Evolutionary conservation across 2,888 invertebrate genomes (phyloP).

Genomic region (Junonia oenone): DNA sequence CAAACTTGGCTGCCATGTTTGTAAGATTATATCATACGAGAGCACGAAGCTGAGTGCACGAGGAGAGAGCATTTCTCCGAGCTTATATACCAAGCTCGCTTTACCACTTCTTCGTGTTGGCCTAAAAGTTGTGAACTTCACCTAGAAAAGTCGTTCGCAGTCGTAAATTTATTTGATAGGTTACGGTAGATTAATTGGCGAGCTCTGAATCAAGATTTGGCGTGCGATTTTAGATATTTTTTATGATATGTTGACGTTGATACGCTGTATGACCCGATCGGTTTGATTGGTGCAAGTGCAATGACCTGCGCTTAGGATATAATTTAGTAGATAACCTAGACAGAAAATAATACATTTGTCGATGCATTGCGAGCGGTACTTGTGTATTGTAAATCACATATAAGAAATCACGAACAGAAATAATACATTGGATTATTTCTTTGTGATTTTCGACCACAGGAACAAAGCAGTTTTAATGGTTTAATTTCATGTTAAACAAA

Average conservation of each 20-base stretch:
- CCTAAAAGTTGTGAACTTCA: conserved; percentile 64
- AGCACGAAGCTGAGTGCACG: conserved; percentile 62
- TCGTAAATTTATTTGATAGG: conserved; percentile 61
- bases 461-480: too few species aligned
- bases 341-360: background rate
- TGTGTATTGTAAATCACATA: background rate
- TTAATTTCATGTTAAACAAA: background rate
- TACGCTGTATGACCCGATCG: conserved; percentile 16
- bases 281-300: conserved; percentile 30
- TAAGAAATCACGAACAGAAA: background rate
- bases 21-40: conserved; percentile 37
- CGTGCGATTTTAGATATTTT: conserved; percentile 23
- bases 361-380: background rate
- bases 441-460: too few species aligned
- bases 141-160: conserved; percentile 53
- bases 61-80: conserved; percentile 74
- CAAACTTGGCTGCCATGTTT: conserved; percentile 61
- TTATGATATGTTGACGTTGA: conserved; percentile 27
- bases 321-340: conserved; percentile 1
- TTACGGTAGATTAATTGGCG: conserved; percentile 59
- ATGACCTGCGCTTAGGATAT: conserved; percentile 34
- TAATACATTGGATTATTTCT: background rate
- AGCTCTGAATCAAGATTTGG: conserved; percentile 32
- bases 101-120: conserved; percentile 53
- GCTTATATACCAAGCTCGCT: conserved; percentile 56